Conservation (phyloP, 2,797 vertebrate species). For the Myotis daubentonii region DNA sequence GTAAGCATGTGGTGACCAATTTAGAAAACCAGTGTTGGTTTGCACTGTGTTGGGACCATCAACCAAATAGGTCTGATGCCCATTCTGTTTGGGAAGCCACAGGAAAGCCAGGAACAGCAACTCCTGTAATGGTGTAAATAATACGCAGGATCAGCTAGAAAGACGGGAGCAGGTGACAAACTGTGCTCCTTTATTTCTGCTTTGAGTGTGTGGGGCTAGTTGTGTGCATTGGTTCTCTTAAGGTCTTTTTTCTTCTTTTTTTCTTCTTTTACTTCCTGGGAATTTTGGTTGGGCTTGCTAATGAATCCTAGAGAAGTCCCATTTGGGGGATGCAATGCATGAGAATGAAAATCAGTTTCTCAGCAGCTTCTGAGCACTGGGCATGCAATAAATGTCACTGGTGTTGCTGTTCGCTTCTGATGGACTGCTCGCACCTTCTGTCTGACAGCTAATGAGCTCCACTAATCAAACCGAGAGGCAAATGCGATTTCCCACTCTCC, state of each 20-base stretch:
- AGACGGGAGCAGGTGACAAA: not conserved
- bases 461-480: constrained; percentile 32
- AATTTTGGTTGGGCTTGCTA: constrained; percentile 57
- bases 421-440: not conserved
- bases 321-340: constrained; percentile 36
- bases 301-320: constrained; percentile 30
- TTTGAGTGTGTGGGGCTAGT: not conserved
- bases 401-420: constrained; percentile 18
- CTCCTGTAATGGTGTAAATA: constrained; percentile 48
- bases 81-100: constrained; percentile 44
- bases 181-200: not conserved
- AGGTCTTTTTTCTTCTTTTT: not conserved
- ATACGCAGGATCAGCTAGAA: not conserved
- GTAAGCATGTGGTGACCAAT: constrained; percentile 58
- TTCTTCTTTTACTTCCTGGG: not conserved
- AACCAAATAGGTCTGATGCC: constrained; percentile 54
- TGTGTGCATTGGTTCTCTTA: not conserved
- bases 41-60: constrained; percentile 17
- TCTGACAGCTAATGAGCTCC: constrained; percentile 72
- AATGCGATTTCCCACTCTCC: not conserved
- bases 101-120: constrained; percentile 1
- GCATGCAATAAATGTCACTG: constrained; percentile 57
- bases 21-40: constrained; percentile 61
- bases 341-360: constrained; percentile 69
- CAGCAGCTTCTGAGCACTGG: constrained; percentile 22